Conservation (phyloP, 2,113 vertebrate genomes). For the Upupa epops region DNA sequence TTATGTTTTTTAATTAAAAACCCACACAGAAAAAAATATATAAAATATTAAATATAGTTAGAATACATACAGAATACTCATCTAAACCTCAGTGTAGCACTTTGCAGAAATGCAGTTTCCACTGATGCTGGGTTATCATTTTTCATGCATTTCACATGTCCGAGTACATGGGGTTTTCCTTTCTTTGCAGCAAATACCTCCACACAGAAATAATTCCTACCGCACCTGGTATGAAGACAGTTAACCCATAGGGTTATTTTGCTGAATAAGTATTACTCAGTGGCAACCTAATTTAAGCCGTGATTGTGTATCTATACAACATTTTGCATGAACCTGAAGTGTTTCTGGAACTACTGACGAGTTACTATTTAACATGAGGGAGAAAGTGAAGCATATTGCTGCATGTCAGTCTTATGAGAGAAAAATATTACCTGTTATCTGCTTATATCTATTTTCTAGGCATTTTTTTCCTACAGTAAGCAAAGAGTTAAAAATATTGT, state of each 20-base stretch:
- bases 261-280: neutral
- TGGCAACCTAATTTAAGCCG: neutral
- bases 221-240: neutral
- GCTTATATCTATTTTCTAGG: neutral
- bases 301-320: neutral
- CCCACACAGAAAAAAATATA: neutral
- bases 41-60: too few species aligned
- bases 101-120: neutral
- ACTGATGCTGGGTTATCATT: neutral
- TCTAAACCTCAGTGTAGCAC: neutral
- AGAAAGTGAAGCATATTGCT: neutral
- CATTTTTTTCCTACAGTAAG: neutral
- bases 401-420: neutral
- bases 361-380: neutral
- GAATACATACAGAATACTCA: neutral
- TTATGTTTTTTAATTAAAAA: neutral
- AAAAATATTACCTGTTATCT: neutral
- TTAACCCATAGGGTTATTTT: neutral
- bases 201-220: neutral
- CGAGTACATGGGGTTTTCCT: neutral
- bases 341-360: neutral
- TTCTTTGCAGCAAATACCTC: neutral
- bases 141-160: neutral
- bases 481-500: constrained; percentile 8
- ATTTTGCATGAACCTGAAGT: neutral